A percentile compares a stretch with the other conserved stretches of the same genome.
These are phyloP conservation scores for Meda fulgida DNA, from an alignment of 2,797 vertebrate genomes.

Conservation along the genomic window DNA sequence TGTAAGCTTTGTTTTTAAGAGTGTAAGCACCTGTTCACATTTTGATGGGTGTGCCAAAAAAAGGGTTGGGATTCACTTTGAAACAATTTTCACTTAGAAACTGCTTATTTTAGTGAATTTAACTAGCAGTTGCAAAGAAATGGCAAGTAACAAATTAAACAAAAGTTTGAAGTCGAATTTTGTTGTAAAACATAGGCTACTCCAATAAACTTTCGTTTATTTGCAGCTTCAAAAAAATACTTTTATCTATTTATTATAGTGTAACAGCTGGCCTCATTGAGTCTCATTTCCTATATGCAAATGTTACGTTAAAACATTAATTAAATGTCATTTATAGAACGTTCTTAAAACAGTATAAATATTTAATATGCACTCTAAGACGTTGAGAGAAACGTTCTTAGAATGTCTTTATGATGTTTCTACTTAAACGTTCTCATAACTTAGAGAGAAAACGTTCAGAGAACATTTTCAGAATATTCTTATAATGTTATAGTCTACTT, in stretches of 20 bases:
- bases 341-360: neutral
- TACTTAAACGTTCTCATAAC: neutral
- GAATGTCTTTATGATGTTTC: neutral
- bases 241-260: too few relatives aligned
- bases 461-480: neutral
- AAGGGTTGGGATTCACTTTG: neutral
- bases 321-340: neutral
- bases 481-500: too few relatives aligned
- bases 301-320: neutral
- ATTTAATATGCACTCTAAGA: neutral
- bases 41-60: neutral
- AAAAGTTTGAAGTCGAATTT: neutral
- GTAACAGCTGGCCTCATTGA: too few relatives aligned
- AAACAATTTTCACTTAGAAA: neutral
- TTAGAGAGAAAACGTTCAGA: neutral
- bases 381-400: neutral
- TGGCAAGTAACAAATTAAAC: neutral
- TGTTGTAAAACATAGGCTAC: fast-evolving
- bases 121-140: neutral
- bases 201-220: neutral
- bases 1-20: neutral
- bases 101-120: neutral
- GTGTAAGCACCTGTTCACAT: neutral
- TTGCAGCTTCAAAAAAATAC: neutral
- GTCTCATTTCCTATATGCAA: neutral